Evolutionary conservation across 2,888 invertebrate species (phyloP).

Genomic region (Drosophila leonis): DNA sequence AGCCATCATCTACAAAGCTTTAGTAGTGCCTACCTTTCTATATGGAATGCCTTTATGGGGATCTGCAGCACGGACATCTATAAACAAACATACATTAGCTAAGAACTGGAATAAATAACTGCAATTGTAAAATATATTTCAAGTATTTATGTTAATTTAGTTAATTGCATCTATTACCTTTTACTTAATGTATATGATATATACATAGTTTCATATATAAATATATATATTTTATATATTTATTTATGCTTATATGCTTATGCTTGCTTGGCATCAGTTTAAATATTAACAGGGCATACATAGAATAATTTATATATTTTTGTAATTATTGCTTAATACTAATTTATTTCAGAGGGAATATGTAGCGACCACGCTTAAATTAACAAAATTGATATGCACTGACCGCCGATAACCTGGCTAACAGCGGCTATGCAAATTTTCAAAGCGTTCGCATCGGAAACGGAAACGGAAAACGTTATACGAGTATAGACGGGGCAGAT

Average conservation of each 20-base stretch:
- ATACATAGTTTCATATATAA: no score
- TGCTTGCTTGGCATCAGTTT: neutral
- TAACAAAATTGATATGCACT: slow-evolving; percentile 43
- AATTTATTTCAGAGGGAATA: slow-evolving; percentile 26
- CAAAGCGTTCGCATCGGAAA: slow-evolving; percentile 49
- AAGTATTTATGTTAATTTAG: no score
- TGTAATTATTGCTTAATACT: slow-evolving; percentile 11
- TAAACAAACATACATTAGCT: no score
- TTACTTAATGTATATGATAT: no score
- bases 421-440: slow-evolving; percentile 59
- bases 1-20: no score
- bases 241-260: neutral
- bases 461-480: slow-evolving; percentile 73
- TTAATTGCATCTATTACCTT: no score
- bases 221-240: neutral
- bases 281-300: neutral
- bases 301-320: neutral
- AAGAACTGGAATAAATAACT: no score
- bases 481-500: slow-evolving; percentile 27
- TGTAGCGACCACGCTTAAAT: slow-evolving; percentile 31
- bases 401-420: slow-evolving; percentile 37
- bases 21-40: no score
- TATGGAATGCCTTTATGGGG: no score
- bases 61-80: no score
- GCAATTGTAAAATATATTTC: no score